Evolutionary conservation across 2,888 invertebrate genomes (phyloP), one percentile per base, ranked within the genome.

Genomic region (Eupithecia centaureata): DNA sequence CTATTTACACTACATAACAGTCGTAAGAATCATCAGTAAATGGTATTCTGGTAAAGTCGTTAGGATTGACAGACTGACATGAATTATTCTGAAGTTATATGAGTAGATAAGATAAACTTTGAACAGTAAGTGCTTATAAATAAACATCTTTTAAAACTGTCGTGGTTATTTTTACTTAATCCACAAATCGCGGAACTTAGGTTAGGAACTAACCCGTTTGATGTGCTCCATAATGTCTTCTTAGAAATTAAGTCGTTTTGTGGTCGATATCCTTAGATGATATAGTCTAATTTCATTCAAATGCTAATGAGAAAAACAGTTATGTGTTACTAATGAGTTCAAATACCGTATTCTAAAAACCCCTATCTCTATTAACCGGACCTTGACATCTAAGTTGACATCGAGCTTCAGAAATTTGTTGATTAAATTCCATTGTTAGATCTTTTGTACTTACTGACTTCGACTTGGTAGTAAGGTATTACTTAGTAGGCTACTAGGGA

Each of bases 241-340:
- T 52, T 25, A 27, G 15, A 27, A 52, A 15, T 22, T 42, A 42
- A 10, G 18, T 18, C 25, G 4, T 13, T 52, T 13, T 52, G 13
- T 15, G 52, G 15, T 7, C 27, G 25, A 52, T 51, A 25, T 52
- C 15, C 25, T 13, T 5, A 5, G 25, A 22, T 13, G 47, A 47
- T 47, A 47, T 27, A 27, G 60, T 60, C 28, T 25, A 52, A 61
- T 61, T 52, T n/a, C 4, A 61, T 52, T 52, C 28, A 22, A 54
- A 67, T 67, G 62, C 62, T 62, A 63, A 67, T 67, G 59, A 58
- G 67, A 30, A 59, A 62, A 42, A 58, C 67, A 67, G 67, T 38
- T 62, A 57, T 22, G 57, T 22, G 57, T n/a, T 15, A 30, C 18
- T n/a, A 57, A 57, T 22, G 57, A n/a, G 57, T 57, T 32, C 57